Conservation (phyloP, 2,113 vertebrate genomes). For the Salvelinus fontinalis region DNA sequence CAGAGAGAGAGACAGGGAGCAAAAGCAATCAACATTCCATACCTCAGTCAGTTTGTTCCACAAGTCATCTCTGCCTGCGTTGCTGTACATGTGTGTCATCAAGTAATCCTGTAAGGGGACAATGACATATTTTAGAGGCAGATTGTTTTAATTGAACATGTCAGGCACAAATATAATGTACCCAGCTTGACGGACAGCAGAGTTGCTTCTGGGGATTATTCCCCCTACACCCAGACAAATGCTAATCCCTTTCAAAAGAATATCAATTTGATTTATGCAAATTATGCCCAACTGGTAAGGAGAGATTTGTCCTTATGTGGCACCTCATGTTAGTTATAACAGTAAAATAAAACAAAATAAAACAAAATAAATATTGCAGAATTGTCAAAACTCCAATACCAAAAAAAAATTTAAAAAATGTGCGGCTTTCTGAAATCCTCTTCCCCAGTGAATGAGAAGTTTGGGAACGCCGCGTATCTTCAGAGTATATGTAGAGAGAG, state of each 20-base stretch:
- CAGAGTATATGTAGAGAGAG: too few relatives aligned
- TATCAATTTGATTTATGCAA: conserved; percentile 19
- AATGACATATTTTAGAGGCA: not conserved
- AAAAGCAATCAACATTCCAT: not conserved
- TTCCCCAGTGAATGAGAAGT: too few relatives aligned
- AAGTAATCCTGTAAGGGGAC: conserved; percentile 85
- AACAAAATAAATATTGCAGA: not conserved
- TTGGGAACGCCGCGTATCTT: too few relatives aligned
- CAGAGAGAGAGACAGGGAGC: not conserved
- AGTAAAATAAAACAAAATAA: not conserved
- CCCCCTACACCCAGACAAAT: not conserved
- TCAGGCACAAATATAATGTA: conserved; percentile 2
- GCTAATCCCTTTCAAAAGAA: not conserved
- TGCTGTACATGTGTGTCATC: conserved; percentile 92
- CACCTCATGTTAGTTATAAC: not conserved
- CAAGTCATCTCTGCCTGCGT: conserved; percentile 91
- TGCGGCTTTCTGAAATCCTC: too few relatives aligned
- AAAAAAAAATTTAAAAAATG: too few relatives aligned
- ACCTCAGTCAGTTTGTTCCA: conserved; percentile 93
- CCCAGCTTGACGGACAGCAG: not conserved
- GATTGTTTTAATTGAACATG: not conserved
- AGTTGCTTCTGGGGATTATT: not conserved
- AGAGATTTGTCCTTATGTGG: conserved; percentile 13
- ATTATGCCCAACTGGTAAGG: conserved; percentile 5
- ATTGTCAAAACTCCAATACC: too few relatives aligned